Evolutionary conservation across 2,797 vertebrate genomes (phyloP), one percentile per base, ranked within the genome.

Genomic region (Manis pentadactyla): DNA sequence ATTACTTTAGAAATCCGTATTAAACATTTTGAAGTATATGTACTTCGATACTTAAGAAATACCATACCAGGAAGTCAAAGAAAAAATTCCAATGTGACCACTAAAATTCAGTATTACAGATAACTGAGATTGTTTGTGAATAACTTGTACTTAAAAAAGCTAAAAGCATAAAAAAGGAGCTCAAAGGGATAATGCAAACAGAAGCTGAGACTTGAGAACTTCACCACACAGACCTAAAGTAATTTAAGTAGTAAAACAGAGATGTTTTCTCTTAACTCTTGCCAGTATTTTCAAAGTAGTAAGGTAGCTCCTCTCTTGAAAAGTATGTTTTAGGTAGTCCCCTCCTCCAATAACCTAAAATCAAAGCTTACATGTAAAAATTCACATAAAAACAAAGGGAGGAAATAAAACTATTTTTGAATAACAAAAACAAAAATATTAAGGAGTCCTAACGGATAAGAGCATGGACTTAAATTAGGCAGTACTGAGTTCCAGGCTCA

Each of bases 71-170:
- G 63, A 94, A 93, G n/a, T 87, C 27, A 94, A 73, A 89, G 31
- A 82, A 93, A 82, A 93, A 95, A 93, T 92, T 84, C 77, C 81
- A 96, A 2, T 63, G 46, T 73, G 51, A 87, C 37, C 42, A 69
- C 92, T 87, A 88, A 95, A 94, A 93, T 94, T 91, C 93, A 94
- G 29, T 69, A 83, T 61, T 42, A 95, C 51, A 93, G 85, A 81
- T 84, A 95, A 90, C 59, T 87, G 61, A 93, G 39, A 90, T 74
- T 42, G 73, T 2, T 87, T 92, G 53, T 89, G 57, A 93, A 93
- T 69, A 94, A 92, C 31, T 71, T 90, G 68, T 64, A 91, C 55
- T 93, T 88, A 73, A 90, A 92, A 88, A n/a, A 90, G 34, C 27
- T 88, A 19, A 79, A 81, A 96, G 68, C 68, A 90, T 71, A 68